Base-by-base conservation (phyloP, 2,888 invertebrate species). In the Scrobipalpa costella region DNA sequence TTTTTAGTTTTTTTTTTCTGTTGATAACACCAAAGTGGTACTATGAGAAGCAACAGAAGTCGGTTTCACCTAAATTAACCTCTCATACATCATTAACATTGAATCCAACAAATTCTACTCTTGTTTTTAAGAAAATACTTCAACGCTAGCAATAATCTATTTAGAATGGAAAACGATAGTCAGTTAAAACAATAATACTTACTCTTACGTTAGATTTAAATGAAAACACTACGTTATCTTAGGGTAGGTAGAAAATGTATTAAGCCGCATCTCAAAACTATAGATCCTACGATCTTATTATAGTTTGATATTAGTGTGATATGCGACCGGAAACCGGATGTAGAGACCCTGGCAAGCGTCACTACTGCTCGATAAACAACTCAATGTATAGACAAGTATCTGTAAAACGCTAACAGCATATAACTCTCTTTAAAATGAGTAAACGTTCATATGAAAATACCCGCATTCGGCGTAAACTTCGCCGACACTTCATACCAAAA, bases 371-470 rank as follows among this genome's bases (percentile, higher is more conserved):
- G 21, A 52, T 8, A 21, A 52, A 52, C 27, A 52, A 52, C 50
- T 8, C 7, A 55, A 55, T 55, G 34, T 34, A 55, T 52, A 34
- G 34, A 61, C 21, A 57, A 49, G 33, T 15, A 55, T 63, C 33
- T 50, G 61, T 34, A 64, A 62, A 63, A 60, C 47, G 38, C 36
- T 36, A 65, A 63, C 63, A 61, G 60, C 63, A 19, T 55, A 60
- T 61, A 63, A 58, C 57, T 60, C 67, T 60, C 67, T 52, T 77
- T 76, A 78, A 77, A 79, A 77, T 74, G 74, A 74, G 78, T 85
- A 84, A 84, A 85, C 71, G 69, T 70, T 71, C 69, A 72, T 89
- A 86, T 71, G 83, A 89, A 89, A 89, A 89, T 89, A 88, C 75
- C 68, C 62, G 63, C 76, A 68, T 68, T 77, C 80, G 69, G 67